These are phyloP conservation scores for Hydrotaea diabolus DNA, from an alignment of 2,888 invertebrate genomes.

Conservation along the genomic window DNA sequence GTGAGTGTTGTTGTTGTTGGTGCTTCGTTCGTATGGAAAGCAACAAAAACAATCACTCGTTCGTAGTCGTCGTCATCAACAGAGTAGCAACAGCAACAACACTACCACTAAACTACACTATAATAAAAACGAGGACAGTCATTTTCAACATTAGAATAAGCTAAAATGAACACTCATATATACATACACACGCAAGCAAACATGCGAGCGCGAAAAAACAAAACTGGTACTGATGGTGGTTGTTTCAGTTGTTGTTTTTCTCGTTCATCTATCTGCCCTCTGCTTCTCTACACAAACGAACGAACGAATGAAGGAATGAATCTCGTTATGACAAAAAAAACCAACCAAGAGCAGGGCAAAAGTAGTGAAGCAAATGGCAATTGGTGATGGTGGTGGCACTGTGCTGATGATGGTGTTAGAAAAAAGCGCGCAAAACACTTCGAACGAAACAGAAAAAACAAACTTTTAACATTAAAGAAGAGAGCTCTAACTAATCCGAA, in stretches of 20 bases:
- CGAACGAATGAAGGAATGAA: background rate
- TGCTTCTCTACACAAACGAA: conserved; percentile 29
- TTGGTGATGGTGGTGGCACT: background rate
- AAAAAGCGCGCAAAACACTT: conserved; percentile 48
- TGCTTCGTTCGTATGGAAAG: conserved; percentile 19
- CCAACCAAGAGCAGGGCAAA: background rate
- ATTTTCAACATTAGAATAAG: conserved; percentile 59
- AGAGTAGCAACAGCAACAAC: conserved; percentile 15
- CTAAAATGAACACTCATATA: conserved; percentile 1
- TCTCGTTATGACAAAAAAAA: conserved; percentile 8
- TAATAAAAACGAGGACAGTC: conserved; percentile 61
- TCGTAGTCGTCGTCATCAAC: conserved; percentile 12
- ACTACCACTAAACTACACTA: conserved; percentile 20
- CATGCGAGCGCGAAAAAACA: background rate
- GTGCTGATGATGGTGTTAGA: background rate
- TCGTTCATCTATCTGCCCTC: conserved; percentile 17
- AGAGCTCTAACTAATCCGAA: background rate
- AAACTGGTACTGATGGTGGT: background rate
- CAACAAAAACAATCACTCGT: conserved; percentile 31
- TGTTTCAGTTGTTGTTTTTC: conserved; percentile 2
- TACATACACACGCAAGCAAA: background rate
- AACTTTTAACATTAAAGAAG: background rate
- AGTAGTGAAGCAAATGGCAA: background rate
- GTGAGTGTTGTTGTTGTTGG: background rate
- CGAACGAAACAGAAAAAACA: background rate